Percentiles rank a stretch among this genome's conserved stretches.
Conservation (phyloP, 2,797 vertebrate species). For the Aulostomus chinensis region DNA sequence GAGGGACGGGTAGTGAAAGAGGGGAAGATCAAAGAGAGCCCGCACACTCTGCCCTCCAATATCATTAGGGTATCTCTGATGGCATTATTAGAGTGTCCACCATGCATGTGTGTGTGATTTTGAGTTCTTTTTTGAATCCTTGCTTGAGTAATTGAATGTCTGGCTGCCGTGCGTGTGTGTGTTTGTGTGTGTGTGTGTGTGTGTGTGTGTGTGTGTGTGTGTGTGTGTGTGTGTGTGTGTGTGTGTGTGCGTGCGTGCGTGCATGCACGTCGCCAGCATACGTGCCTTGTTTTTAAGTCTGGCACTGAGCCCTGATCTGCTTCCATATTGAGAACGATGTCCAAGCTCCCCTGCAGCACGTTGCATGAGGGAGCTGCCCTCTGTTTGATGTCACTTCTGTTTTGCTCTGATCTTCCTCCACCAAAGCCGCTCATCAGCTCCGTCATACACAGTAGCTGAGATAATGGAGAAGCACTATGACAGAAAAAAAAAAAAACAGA, state of each 20-base stretch:
- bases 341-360: slow-evolving; percentile 31
- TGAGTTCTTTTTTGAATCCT: neutral
- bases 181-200: neutral
- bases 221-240: too few species aligned
- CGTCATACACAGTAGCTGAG: slow-evolving; percentile 16
- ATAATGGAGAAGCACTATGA: slow-evolving; percentile 32
- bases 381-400: slow-evolving; percentile 73
- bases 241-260: too few species aligned
- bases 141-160: slow-evolving; percentile 10
- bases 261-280: too few species aligned
- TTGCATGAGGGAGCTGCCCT: slow-evolving; percentile 50
- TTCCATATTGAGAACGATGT: slow-evolving; percentile 55
- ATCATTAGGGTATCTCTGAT: slow-evolving; percentile 67
- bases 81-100: slow-evolving; percentile 52
- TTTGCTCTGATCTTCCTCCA: slow-evolving; percentile 57
- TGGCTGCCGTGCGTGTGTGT: neutral
- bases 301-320: slow-evolving; percentile 39
- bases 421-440: slow-evolving; percentile 26
- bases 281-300: too few species aligned
- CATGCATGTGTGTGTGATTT: neutral
- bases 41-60: slow-evolving; percentile 57
- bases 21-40: slow-evolving; percentile 62
- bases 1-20: slow-evolving; percentile 37
- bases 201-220: too few species aligned
- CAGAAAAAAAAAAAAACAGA: neutral